Evolutionary conservation across 2,888 invertebrate genomes (phyloP), one percentile per base, ranked within the genome.

Genomic region (Ennomos erosarius): DNA sequence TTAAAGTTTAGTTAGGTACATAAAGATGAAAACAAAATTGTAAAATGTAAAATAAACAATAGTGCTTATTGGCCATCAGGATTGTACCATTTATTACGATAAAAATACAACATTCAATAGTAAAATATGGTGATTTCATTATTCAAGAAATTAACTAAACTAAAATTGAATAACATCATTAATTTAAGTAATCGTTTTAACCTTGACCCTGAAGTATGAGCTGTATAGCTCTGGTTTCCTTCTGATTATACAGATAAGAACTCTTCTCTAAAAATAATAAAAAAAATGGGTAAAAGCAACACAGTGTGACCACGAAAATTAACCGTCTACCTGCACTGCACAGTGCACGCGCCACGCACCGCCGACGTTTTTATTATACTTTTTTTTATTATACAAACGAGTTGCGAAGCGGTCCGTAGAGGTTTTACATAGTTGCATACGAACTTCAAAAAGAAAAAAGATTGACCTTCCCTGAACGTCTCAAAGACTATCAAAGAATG

Each of bases 311-410:
- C 55, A 50, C 54, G 63, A 67, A 63, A 65, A 59, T 53, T 59
- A 50, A 47, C 39, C 48, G 40, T 44, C 79, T 80, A 78, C 81
- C 79, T 80, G 78, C 61, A 66, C 79, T 80, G 78, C 61, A 66
- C 12, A 26, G 26, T 66, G 71, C 74, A 73, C 74, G 70, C 71
- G 71, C 68, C 67, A 62, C 60, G 59, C 42, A 59, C 51, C 55
- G 58, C 54, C 53, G 53, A 55, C 42, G 26, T 61, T 66, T 62
- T 64, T 65, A 61, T 53, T 64, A 64, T 64, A 66, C 58, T 66
- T 66, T 47, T 57, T 42, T 70, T 51, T 55, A 74, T 74, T 52
- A 65, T 58, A 56, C 61, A 66, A 71, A 71, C 71, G 66, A 69
- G 70, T 72, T 48, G 43, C 51, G 46, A 37, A 37, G 2, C 9